A percentile compares a stretch with the other conserved stretches of the same genome.
These are phyloP conservation scores for Oligia latruncula DNA, from an alignment of 2,888 invertebrate genomes.

Conservation along the genomic window DNA sequence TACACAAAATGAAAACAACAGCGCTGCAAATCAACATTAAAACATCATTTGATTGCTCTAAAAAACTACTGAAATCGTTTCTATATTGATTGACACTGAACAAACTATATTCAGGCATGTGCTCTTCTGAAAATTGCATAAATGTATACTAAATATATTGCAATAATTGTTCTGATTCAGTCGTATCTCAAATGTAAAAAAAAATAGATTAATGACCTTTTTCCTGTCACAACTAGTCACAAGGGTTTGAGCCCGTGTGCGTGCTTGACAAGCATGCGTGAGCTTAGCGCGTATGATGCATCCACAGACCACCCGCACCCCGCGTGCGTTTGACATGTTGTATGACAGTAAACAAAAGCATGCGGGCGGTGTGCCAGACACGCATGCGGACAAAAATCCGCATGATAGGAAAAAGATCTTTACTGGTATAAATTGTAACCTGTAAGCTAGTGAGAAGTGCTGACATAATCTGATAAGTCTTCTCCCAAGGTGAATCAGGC, in stretches of 20 bases:
- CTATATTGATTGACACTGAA: background rate
- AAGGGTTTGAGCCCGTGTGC: background rate
- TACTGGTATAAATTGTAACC: slow-evolving; percentile 78
- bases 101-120: background rate
- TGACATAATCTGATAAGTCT: slow-evolving; percentile 91
- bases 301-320: too few relatives aligned
- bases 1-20: background rate
- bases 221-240: too few relatives aligned
- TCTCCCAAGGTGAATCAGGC: slow-evolving; percentile 88
- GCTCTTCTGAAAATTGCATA: background rate
- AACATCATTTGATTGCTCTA: background rate
- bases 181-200: background rate
- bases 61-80: background rate
- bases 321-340: background rate
- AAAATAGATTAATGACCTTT: background rate
- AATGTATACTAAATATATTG: too few relatives aligned
- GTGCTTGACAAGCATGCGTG: background rate
- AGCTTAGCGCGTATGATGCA: too few relatives aligned
- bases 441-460: slow-evolving; percentile 93
- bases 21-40: background rate
- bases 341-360: background rate
- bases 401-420: background rate
- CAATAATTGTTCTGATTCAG: background rate
- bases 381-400: background rate
- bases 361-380: too few relatives aligned